phyloP scores from a whole-genome alignment of 2,113 vertebrate species.

The Heterotilapia buettikoferi region DNA sequence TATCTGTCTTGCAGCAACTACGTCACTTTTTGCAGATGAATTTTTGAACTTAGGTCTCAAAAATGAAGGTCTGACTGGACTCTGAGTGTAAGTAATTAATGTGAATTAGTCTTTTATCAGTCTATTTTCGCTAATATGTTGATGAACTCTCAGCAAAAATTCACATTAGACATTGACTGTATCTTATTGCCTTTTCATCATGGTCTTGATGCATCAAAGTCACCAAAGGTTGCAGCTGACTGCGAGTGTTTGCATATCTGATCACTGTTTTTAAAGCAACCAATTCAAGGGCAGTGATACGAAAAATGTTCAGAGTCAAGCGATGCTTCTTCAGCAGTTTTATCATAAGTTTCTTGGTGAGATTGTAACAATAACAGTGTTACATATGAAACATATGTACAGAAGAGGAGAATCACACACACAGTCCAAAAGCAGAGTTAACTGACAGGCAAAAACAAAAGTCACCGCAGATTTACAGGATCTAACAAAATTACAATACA shows the following conservation, averaged over 20 bases:
- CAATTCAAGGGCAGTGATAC: neutral
- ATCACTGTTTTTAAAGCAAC: neutral
- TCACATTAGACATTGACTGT: neutral
- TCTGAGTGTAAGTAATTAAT: neutral
- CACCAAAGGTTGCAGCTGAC: neutral
- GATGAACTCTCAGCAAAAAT: neutral
- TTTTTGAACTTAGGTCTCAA: neutral
- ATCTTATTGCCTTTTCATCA: neutral
- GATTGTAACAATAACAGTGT: constrained; percentile 13
- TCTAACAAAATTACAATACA: neutral
- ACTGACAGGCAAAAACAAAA: neutral
- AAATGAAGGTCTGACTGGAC: neutral
- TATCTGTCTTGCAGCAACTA: neutral
- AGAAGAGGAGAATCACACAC: neutral
- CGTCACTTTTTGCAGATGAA: neutral
- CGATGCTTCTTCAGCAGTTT: neutral
- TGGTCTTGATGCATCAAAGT: neutral
- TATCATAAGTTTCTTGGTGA: constrained; percentile 25
- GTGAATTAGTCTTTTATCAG: neutral
- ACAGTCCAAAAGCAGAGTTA: neutral
- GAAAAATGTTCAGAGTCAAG: neutral
- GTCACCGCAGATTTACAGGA: neutral
- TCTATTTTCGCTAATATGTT: neutral
- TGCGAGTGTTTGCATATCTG: neutral
- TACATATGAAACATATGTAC: constrained; percentile 6